A percentile compares a stretch with the other conserved stretches of the same genome.
Evolutionary conservation across 2,888 invertebrate species (phyloP).

Genomic region (Scaptomyza reducta): DNA sequence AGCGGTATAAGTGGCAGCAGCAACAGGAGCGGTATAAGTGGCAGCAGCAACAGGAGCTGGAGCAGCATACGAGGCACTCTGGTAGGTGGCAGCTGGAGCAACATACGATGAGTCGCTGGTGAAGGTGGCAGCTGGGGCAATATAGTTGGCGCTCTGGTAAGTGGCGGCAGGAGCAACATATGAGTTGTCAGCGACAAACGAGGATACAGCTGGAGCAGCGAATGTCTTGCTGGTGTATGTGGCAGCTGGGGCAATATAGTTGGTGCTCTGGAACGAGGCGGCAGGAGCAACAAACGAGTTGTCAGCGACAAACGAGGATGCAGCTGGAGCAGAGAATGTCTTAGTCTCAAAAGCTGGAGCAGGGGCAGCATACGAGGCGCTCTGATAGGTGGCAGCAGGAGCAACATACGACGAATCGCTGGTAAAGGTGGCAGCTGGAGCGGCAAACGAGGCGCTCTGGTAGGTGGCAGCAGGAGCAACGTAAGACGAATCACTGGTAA

Average conservation of each 20-base stretch:
- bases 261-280: background rate
- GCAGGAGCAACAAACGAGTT: slow-evolving; percentile 26
- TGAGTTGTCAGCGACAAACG: background rate
- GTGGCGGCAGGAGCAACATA: slow-evolving; percentile 31
- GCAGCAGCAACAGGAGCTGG: slow-evolving; percentile 35
- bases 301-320: background rate
- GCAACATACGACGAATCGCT: slow-evolving; percentile 19
- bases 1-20: slow-evolving; percentile 32
- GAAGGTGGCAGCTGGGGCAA: slow-evolving; percentile 22
- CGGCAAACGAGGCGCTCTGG: slow-evolving; percentile 16
- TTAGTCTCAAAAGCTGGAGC: too few relatives aligned
- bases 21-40: slow-evolving; percentile 31
- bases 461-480: slow-evolving; percentile 15
- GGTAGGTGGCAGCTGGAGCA: slow-evolving; percentile 24
- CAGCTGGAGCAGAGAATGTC: slow-evolving; percentile 23
- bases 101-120: slow-evolving; percentile 18
- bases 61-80: slow-evolving; percentile 10
- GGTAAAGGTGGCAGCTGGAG: slow-evolving; percentile 4
- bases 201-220: background rate
- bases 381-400: slow-evolving; percentile 38
- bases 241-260: slow-evolving; percentile 25
- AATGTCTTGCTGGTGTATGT: slow-evolving; percentile 1
- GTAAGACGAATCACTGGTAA: slow-evolving; percentile 12
- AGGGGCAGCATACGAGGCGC: slow-evolving; percentile 36
- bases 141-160: background rate